Evolutionary conservation across 2,888 invertebrate genomes (phyloP).

Genomic region (Rotaria sp.): DNA sequence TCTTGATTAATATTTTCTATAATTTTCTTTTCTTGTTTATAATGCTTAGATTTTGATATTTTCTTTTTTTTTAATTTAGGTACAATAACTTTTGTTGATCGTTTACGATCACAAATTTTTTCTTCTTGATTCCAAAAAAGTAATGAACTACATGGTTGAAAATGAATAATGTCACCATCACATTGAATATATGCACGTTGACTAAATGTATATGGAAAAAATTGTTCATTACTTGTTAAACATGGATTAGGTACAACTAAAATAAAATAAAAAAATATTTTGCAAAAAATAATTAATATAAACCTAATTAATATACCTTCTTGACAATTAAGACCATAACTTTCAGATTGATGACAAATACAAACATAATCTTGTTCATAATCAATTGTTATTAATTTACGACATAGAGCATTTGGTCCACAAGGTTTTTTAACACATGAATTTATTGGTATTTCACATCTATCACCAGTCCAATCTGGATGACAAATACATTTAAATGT

Average conservation of each 20-base stretch:
- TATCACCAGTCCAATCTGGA: background rate
- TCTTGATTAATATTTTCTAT: background rate
- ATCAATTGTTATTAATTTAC: background rate
- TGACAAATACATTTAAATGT: background rate
- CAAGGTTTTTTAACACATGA: background rate
- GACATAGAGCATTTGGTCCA: background rate
- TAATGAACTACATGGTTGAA: background rate
- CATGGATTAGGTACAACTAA: constrained; percentile 21
- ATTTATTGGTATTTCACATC: background rate
- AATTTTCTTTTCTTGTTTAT: background rate
- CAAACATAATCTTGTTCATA: constrained; percentile 26
- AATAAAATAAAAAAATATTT: no score
- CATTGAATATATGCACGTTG: background rate
- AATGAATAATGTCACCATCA: background rate
- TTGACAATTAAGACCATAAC: background rate
- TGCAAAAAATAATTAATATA: background rate
- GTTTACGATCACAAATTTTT: constrained; percentile 30
- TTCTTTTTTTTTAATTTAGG: no score
- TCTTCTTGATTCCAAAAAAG: constrained; percentile 26
- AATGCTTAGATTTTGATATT: no score
- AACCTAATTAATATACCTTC: background rate
- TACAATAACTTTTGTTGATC: background rate
- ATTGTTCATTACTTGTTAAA: background rate
- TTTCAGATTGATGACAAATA: background rate
- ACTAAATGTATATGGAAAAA: constrained; percentile 1